A percentile compares a stretch with the other conserved stretches of the same genome.
These are phyloP conservation scores for Rotaria macrura DNA, from an alignment of 2,888 invertebrate genomes.

Conservation along the genomic window DNA sequence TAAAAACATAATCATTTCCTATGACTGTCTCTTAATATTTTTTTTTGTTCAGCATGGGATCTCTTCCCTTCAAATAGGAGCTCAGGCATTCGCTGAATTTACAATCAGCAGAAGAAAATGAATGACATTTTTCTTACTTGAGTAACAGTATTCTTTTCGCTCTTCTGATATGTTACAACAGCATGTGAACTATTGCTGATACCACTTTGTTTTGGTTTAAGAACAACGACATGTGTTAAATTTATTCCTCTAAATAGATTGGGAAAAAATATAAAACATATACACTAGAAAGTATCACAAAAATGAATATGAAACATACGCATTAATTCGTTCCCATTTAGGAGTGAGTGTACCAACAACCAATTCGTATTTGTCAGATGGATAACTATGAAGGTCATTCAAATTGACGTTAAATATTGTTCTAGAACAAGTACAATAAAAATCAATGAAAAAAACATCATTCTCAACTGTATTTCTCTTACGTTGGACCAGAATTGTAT, in stretches of 20 bases:
- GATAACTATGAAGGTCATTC: slow-evolving; percentile 25
- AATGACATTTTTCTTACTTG: slow-evolving; percentile 31
- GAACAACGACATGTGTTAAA: slow-evolving; percentile 27
- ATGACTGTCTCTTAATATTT: too few species aligned
- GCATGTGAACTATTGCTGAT: slow-evolving; percentile 27
- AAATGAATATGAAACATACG: neutral
- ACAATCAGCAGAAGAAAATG: too few species aligned
- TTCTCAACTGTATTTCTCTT: neutral
- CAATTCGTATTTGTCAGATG: slow-evolving; percentile 24
- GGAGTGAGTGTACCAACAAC: slow-evolving; percentile 16
- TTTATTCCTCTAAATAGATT: neutral
- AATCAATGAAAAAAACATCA: neutral
- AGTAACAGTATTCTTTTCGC: slow-evolving; percentile 22
- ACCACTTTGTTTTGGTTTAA: slow-evolving; percentile 23
- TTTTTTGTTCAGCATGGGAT: too few species aligned
- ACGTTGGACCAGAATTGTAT: slow-evolving; percentile 30
- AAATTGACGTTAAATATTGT: slow-evolving; percentile 30
- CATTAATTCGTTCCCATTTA: slow-evolving; percentile 30
- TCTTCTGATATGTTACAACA: slow-evolving; percentile 27
- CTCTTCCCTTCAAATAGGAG: too few species aligned
- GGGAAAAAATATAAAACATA: too few species aligned
- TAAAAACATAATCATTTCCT: too few species aligned
- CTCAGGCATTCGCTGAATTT: too few species aligned
- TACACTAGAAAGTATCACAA: too few species aligned
- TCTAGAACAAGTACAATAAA: neutral